phyloP scores from a whole-genome alignment of 2,113 vertebrate species.

The Eurypyga helias region DNA sequence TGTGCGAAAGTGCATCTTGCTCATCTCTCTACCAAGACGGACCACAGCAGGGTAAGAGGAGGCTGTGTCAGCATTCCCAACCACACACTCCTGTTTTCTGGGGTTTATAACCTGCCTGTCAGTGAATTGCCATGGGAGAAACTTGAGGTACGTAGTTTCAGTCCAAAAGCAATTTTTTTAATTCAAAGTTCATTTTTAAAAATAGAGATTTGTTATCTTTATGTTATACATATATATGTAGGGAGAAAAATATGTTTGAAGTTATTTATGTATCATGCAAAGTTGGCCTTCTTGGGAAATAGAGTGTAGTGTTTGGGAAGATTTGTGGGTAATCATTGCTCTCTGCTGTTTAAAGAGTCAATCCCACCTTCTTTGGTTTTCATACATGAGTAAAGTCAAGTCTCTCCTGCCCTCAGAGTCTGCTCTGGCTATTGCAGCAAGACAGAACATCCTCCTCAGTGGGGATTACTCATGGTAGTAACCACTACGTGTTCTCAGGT shows the following conservation, averaged over 20 bases:
- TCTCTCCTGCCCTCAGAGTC: neutral
- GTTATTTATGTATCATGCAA: neutral
- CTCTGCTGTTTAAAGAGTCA: neutral
- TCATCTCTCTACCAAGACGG: neutral
- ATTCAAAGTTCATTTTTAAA: neutral
- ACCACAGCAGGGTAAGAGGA: neutral
- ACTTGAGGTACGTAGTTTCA: neutral
- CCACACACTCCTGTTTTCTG: neutral
- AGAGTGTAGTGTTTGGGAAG: conserved; percentile 19
- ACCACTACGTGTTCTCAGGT: neutral
- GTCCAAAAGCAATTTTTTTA: neutral
- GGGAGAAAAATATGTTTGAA: neutral
- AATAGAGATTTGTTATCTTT: neutral
- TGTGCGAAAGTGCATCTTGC: neutral
- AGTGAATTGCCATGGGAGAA: neutral
- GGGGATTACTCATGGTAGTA: neutral
- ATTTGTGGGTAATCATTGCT: neutral
- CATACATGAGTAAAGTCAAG: neutral
- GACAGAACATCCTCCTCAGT: neutral
- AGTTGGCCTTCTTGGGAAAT: conserved; percentile 2
- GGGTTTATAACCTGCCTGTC: neutral
- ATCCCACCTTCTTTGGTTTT: neutral
- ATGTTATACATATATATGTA: conserved; percentile 16
- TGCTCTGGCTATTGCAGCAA: neutral
- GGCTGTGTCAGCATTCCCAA: neutral